These are phyloP conservation scores for Leptopilina boulardi DNA, from an alignment of 1,140 invertebrate species.

Conservation along the genomic window DNA sequence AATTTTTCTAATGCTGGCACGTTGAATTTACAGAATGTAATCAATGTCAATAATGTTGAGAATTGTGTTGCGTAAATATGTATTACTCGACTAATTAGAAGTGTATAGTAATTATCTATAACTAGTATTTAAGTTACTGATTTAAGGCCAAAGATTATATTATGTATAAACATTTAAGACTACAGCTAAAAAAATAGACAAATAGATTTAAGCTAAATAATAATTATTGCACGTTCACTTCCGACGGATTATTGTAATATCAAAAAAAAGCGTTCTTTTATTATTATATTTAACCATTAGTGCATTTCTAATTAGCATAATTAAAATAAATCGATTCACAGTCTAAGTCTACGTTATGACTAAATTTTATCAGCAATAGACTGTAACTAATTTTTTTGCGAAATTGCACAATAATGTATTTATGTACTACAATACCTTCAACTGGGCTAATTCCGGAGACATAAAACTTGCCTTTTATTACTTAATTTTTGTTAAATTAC, in stretches of 20 bases:
- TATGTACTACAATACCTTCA: slow-evolving; percentile 21
- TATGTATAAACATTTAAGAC: slow-evolving; percentile 55
- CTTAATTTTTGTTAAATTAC: no score
- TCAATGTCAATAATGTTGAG: slow-evolving; percentile 31
- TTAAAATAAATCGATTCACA: not conserved
- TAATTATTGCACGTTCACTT: slow-evolving; percentile 33
- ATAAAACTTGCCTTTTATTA: no score
- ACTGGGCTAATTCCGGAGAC: no score
- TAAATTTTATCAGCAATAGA: slow-evolving; percentile 20
- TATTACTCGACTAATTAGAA: slow-evolving; percentile 23
- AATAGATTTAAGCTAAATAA: slow-evolving; percentile 39
- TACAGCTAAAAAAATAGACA: slow-evolving; percentile 43
- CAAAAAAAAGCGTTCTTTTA: not conserved
- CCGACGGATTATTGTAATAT: not conserved
- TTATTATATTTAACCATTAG: slow-evolving; percentile 19
- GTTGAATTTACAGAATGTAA: slow-evolving; percentile 6
- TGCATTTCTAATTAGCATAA: not conserved
- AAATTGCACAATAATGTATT: slow-evolving; percentile 5
- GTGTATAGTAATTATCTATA: slow-evolving; percentile 9
- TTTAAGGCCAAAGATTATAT: slow-evolving; percentile 68
- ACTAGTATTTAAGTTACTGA: slow-evolving; percentile 47
- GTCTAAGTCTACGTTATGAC: slow-evolving; percentile 1
- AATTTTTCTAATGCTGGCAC: not conserved
- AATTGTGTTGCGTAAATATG: slow-evolving; percentile 11
- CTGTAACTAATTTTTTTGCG: not conserved